Percentiles rank a stretch among this genome's conserved stretches.
Conservation (phyloP, 2,797 vertebrate genomes). For the Spinibarbus caldwelli region DNA sequence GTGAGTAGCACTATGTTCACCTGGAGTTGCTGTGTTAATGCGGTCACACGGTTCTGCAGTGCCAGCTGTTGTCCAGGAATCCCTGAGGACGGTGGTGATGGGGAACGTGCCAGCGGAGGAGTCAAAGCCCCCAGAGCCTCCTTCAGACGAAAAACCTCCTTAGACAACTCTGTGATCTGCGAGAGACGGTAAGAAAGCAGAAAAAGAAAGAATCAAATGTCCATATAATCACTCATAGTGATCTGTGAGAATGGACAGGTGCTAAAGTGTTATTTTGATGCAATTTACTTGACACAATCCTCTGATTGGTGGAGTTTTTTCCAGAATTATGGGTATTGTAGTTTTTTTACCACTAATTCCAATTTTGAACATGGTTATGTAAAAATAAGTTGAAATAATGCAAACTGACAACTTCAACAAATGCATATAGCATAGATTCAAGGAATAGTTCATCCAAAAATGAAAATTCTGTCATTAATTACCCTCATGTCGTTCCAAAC, state of each 20-base stretch:
- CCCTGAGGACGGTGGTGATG: conserved; percentile 69
- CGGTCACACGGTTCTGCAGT: conserved; percentile 78
- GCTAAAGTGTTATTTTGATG: not conserved
- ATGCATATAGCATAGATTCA: not conserved
- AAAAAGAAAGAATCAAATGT: not conserved
- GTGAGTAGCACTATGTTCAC: conserved; percentile 65
- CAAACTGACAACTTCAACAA: not conserved
- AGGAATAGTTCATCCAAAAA: too few species aligned
- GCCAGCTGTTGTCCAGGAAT: conserved; percentile 77
- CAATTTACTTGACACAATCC: not conserved
- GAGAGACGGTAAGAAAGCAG: not conserved
- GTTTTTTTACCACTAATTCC: not conserved
- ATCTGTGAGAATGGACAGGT: not conserved
- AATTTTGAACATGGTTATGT: not conserved
- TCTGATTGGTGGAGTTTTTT: not conserved
- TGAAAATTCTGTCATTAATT: too few species aligned
- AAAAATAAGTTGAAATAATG: too few species aligned
- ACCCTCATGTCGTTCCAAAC: too few species aligned
- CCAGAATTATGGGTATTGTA: conserved; percentile 1
- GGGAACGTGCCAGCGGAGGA: conserved; percentile 67
- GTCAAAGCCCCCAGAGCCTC: conserved; percentile 86
- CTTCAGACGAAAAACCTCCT: conserved; percentile 91
- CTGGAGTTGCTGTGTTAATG: conserved; percentile 83
- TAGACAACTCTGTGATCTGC: conserved; percentile 93
- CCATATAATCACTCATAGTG: not conserved